A percentile compares a stretch with the other conserved stretches of the same genome.
phyloP scores from a whole-genome alignment of 2,888 invertebrate species.

The Colletes collaris region DNA sequence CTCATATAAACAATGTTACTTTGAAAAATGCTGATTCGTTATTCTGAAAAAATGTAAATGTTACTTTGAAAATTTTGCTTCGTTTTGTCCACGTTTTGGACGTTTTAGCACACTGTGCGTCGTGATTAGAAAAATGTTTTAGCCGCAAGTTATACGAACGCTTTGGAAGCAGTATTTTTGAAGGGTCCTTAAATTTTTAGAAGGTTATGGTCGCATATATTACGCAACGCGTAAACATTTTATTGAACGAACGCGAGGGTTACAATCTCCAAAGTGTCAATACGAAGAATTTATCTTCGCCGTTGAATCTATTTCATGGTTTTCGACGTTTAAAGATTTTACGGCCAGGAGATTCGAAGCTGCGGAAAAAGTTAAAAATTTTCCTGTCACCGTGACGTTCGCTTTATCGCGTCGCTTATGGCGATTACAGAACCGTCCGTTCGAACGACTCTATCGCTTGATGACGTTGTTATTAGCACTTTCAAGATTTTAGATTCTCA shows the following conservation, averaged over 20 bases:
- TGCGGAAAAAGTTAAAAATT: neutral
- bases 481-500: too few relatives aligned
- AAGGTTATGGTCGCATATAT: neutral
- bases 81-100: too few relatives aligned
- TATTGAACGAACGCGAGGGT: conserved; percentile 2
- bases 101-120: too few relatives aligned
- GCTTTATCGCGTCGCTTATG: too few relatives aligned
- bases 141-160: neutral
- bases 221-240: conserved; percentile 19
- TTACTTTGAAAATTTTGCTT: neutral
- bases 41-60: too few relatives aligned
- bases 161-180: neutral
- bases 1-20: too few relatives aligned
- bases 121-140: neutral
- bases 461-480: too few relatives aligned
- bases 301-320: conserved; percentile 7
- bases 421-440: too few relatives aligned
- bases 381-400: neutral
- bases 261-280: conserved; percentile 12
- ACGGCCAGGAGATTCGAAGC: neutral
- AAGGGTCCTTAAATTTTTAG: conserved; percentile 2
- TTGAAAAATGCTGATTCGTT: too few relatives aligned
- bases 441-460: too few relatives aligned
- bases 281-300: conserved; percentile 16
- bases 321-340: neutral